Conservation (phyloP, 2,113 vertebrate species). For the Atlantisia rogersi region DNA sequence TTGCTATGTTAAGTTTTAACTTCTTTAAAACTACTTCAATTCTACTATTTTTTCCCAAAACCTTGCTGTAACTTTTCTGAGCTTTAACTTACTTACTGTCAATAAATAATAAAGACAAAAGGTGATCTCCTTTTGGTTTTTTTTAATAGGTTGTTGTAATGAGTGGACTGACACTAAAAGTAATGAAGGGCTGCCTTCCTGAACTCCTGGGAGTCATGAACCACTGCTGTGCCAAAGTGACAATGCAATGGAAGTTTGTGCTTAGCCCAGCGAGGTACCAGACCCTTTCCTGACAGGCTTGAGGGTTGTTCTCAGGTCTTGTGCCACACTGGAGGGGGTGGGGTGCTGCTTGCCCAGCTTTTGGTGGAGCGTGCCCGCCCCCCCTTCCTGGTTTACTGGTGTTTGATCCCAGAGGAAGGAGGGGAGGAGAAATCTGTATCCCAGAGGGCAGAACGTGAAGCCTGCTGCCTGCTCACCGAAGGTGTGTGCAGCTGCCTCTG, state of each 20-base stretch:
- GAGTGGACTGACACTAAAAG: neutral
- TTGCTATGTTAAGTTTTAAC: neutral
- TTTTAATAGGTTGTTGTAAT: neutral
- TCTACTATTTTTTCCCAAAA: neutral
- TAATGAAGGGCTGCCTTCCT: neutral
- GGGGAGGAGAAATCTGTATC: neutral
- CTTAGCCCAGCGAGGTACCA: neutral
- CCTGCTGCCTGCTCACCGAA: neutral
- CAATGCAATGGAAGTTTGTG: too few relatives aligned
- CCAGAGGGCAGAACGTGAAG: neutral
- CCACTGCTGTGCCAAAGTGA: neutral
- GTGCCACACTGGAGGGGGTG: neutral
- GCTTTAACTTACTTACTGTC: neutral
- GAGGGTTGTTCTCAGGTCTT: neutral
- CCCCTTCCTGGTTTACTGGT: neutral
- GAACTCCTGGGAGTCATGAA: neutral
- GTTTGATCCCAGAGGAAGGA: neutral
- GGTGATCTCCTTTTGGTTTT: neutral
- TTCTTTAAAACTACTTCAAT: neutral
- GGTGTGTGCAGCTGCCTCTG: neutral
- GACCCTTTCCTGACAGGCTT: neutral
- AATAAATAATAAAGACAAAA: slow-evolving; percentile 10
- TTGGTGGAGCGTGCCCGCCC: neutral
- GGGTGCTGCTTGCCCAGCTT: neutral
- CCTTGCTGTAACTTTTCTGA: neutral